Base-by-base conservation (phyloP, 2,113 vertebrate species). In the Anhinga rufa region DNA sequence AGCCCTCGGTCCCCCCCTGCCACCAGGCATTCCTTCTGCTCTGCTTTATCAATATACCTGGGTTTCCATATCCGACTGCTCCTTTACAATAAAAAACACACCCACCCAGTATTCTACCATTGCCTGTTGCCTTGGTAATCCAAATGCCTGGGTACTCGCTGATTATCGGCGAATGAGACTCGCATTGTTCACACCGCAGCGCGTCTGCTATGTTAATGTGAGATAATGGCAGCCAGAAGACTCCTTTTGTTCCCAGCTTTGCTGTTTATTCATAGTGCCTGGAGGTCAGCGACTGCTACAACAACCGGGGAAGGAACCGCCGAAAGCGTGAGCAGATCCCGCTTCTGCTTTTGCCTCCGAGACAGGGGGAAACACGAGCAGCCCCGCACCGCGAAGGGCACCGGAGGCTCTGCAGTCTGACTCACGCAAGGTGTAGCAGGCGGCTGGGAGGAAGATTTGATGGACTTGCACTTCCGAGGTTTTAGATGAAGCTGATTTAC, bases 81-180 rank as follows among this genome's bases (percentile, higher is more conserved):
- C 94, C 96, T 97, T 95, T 94, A 95, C 96, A 95, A 97, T 89
- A 93, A 95, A 93, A 97, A 96, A 97, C 95, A 97, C 95, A 97
- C 97, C 97, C 97, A 97, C 96, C 96, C 97, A 94, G 92, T 91
- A 94, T 94, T 95, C 96, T 96, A 98, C 94, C 97, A 92, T 95
- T 90, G 97, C 97, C 97, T 86, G 97, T 98, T 97, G 97, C 97
- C 97, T 96, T 97, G 97, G 97, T 97, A 97, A 98, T 97, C 96
- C 96, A 81, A 96, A 95, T 87, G 89, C 96, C 96, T 87, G 83
- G 95, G 95, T 97, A 95, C 95, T 97, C 93, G 94, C 97, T 97
- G 97, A 96, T 97, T 96, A 97, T 96, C 95, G 89, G 95, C 95
- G 97, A 97, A 95, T 86, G 97, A 97, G 93, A 95, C 96, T 96